phyloP scores from a whole-genome alignment of 2,888 invertebrate species.

The Melanostoma scalare region DNA sequence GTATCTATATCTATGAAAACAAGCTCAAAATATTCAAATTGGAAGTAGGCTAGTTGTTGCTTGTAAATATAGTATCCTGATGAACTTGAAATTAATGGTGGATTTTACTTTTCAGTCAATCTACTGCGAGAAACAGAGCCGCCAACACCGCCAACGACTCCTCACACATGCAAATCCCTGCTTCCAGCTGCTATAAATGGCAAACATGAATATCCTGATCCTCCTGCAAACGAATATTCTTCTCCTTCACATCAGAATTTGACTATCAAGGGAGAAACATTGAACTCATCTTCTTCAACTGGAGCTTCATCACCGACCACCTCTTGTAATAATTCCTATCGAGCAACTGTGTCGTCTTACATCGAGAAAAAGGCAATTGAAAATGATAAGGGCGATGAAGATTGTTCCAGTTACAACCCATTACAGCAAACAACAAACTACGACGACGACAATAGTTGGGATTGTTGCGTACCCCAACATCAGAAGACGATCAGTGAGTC shows the following conservation, averaged over 20 bases:
- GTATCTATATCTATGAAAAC: too few relatives aligned
- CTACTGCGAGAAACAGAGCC: slow-evolving; percentile 38
- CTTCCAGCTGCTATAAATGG: neutral
- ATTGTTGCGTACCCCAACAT: slow-evolving; percentile 21
- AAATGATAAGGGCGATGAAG: neutral
- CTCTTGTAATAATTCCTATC: too few relatives aligned
- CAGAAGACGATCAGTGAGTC: neutral
- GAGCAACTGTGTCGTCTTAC: too few relatives aligned
- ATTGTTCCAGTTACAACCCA: neutral
- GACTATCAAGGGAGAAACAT: too few relatives aligned
- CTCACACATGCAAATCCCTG: slow-evolving; percentile 3
- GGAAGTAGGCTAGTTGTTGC: too few relatives aligned
- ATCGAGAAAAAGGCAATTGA: too few relatives aligned
- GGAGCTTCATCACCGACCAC: neutral
- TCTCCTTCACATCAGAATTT: too few relatives aligned
- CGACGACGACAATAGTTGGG: slow-evolving; percentile 32
- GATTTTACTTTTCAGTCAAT: slow-evolving; percentile 22
- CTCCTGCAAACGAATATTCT: neutral
- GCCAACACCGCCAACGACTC: slow-evolving; percentile 49
- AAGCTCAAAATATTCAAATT: too few relatives aligned
- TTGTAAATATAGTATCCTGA: neutral
- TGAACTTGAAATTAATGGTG: neutral
- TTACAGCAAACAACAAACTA: neutral
- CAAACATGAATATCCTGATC: neutral
- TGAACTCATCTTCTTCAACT: neutral